Base-by-base conservation (phyloP, 2,888 invertebrate genomes). In the Argynnis bischoffii region DNA sequence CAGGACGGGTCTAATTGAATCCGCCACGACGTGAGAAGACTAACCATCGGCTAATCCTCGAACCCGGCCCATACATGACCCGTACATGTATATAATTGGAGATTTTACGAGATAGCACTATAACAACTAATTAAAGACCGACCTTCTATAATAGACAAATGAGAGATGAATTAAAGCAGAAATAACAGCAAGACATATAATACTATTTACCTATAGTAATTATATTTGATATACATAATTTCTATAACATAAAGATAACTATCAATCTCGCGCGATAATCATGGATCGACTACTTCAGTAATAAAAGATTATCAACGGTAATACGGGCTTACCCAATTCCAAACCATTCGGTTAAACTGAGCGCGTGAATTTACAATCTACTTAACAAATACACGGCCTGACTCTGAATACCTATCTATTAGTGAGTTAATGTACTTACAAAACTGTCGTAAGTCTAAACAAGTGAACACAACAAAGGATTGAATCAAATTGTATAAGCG, bases 61-160 rank as follows among this genome's bases (percentile, higher is more conserved):
- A 79, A 78, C 80, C 60, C 61, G 61, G 61, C 50, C 61, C 61
- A 41, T 47, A 55, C 55, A 59, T 61, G 57, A 78, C 79, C 76
- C 75, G 77, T 74, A 75, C 76, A 79, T 80, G 78, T 80, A 79
- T 82, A 83, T 89, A 89, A 90, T 90, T 89, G 86, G 87, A 90
- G 89, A 89, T 92, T 90, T 90, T 86, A 84, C 91, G 85, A 90
- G 90, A 91, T 92, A 91, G 85, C 90, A 88, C 89, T 83, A 84
- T 83, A 81, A 81, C 85, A 85, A 83, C 81, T 85, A 84, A 87
- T 89, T 87, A 85, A 86, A 82, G 79, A 81, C 81, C 81, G 79
- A 55, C 61, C 78, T 75, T 76, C 77, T 74, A 75, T 66, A 79
- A 55, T 50, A 35, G 35, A 48, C 8, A 47, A 46, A 13, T n/a